Percentiles rank a stretch among this genome's conserved stretches.
phyloP scores from a whole-genome alignment of 2,888 invertebrate genomes.

The Latrodectus hesperus region DNA sequence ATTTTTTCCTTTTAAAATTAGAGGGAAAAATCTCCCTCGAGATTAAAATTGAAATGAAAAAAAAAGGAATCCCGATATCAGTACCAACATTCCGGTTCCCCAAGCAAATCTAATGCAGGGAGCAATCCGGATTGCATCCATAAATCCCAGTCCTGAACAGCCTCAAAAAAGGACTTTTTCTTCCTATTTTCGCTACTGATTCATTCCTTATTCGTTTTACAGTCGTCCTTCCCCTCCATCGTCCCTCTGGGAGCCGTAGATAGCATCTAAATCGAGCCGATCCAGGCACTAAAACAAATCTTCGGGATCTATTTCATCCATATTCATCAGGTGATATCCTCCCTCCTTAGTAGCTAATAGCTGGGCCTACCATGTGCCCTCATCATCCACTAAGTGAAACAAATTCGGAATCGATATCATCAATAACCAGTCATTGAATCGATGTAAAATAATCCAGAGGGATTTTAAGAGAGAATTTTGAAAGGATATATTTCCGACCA shows the following conservation, averaged over 20 bases:
- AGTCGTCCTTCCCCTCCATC: neutral
- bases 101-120: neutral
- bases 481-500: slow-evolving; percentile 9
- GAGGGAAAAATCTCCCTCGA: neutral
- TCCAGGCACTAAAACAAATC: slow-evolving; percentile 55
- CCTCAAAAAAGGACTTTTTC: slow-evolving; percentile 19
- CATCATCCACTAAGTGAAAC: slow-evolving; percentile 60
- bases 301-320: slow-evolving; percentile 57
- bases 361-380: neutral
- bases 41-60: slow-evolving; percentile 30
- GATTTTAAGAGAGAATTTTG: neutral
- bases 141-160: slow-evolving; percentile 34
- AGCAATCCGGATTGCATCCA: neutral
- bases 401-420: slow-evolving; percentile 59
- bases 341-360: slow-evolving; percentile 57
- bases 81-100: slow-evolving; percentile 1
- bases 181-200: slow-evolving; percentile 50
- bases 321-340: slow-evolving; percentile 61
- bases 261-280: slow-evolving; percentile 13
- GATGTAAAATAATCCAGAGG: slow-evolving; percentile 30
- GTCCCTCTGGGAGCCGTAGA: slow-evolving; percentile 22
- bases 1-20: neutral
- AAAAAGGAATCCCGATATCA: neutral
- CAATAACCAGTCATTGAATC: slow-evolving; percentile 13
- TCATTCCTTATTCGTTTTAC: slow-evolving; percentile 35